phyloP scores from a whole-genome alignment of 2,888 invertebrate species.

The Philhelius pedissequus region DNA sequence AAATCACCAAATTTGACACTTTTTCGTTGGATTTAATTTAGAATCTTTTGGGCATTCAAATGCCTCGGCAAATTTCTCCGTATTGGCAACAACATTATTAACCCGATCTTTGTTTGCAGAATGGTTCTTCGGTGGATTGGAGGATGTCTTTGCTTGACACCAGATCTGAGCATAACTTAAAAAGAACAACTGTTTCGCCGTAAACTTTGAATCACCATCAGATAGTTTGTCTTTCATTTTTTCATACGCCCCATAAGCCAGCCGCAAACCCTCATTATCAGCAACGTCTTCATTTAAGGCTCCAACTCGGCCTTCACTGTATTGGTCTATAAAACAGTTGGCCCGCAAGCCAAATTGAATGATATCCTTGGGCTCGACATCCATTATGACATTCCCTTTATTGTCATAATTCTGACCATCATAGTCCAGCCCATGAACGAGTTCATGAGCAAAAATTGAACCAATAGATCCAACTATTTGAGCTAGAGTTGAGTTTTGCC shows the following conservation, averaged over 20 bases:
- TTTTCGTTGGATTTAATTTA: background rate
- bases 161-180: constrained; percentile 75
- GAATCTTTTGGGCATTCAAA: background rate
- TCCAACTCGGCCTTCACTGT: constrained; percentile 71
- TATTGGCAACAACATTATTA: constrained; percentile 3
- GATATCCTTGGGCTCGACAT: constrained; percentile 70
- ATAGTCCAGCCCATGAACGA: constrained; percentile 76
- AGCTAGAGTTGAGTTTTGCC: constrained; percentile 59
- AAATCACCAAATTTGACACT: constrained; percentile 15
- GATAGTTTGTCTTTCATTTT: constrained; percentile 5
- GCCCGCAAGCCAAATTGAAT: constrained; percentile 74
- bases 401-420: constrained; percentile 76
- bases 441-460: constrained; percentile 75
- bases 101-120: constrained; percentile 71
- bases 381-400: constrained; percentile 69
- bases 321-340: constrained; percentile 71
- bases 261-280: constrained; percentile 74
- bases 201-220: background rate
- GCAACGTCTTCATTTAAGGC: constrained; percentile 76
- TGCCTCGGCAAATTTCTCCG: background rate
- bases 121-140: constrained; percentile 58
- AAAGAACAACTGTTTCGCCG: constrained; percentile 71
- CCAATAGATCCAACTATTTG: constrained; percentile 72
- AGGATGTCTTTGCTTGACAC: constrained; percentile 70
- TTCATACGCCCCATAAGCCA: constrained; percentile 72